Evolutionary conservation across 30 jellyfish, hydroid and myxozoan species (phyloP).

Genomic region (Sanderia malayensis): DNA sequence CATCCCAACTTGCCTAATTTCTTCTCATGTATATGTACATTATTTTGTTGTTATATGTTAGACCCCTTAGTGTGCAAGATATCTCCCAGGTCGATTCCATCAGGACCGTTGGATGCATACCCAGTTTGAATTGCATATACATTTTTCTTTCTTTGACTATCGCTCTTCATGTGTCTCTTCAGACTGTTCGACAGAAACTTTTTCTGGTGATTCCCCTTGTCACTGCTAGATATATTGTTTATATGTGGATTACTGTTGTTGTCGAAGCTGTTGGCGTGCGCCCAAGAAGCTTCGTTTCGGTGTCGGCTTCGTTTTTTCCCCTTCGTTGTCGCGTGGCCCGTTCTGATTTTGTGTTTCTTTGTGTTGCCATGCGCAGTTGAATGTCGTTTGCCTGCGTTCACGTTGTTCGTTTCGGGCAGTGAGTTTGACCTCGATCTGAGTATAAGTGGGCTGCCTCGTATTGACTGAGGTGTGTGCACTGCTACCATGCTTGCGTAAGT

Average conservation of each 20-base stretch:
- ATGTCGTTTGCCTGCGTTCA: constrained; percentile 21
- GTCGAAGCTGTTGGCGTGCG: constrained; percentile 40
- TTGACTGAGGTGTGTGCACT: constrained; percentile 54
- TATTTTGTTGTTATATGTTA: not conserved
- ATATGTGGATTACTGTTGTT: constrained; percentile 8
- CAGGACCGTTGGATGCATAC: constrained; percentile 5
- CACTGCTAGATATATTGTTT: constrained; percentile 36
- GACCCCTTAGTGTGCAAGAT: not conserved
- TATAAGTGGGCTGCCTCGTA: constrained; percentile 75
- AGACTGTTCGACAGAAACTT: not conserved
- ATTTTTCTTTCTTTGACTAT: not conserved
- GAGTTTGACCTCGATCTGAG: constrained; percentile 69
- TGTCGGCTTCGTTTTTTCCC: constrained; percentile 10
- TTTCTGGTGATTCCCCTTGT: too few relatives aligned
- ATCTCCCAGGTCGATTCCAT: not conserved
- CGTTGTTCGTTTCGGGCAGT: constrained; percentile 36
- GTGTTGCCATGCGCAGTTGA: constrained; percentile 12
- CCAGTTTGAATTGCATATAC: constrained; percentile 4
- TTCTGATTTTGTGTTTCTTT: not conserved
- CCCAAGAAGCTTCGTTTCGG: constrained; percentile 1
- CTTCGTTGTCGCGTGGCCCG: constrained; percentile 16
- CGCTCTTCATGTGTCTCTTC: not conserved
- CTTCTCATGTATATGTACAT: too few relatives aligned
- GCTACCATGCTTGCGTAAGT: constrained; percentile 63
- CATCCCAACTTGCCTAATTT: too few relatives aligned